Evolutionary conservation across 23 tunicate species (phyloP).

Genomic region (Oikopleura vanhoeffeni): DNA sequence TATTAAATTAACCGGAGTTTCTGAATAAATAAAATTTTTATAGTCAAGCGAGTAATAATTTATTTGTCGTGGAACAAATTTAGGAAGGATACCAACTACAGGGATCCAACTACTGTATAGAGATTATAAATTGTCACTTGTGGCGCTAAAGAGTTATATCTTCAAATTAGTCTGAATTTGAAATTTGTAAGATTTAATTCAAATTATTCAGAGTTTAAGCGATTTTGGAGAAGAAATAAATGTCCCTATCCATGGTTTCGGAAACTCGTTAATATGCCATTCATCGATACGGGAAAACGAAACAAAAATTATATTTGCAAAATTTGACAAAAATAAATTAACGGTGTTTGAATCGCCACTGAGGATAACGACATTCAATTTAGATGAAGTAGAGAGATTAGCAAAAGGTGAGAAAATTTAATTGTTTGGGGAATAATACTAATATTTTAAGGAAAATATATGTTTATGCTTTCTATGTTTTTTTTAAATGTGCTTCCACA

Average conservation of each 20-base stretch:
- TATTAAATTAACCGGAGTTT: no score
- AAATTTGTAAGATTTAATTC: not conserved
- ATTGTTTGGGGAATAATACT: not conserved
- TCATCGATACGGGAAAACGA: not conserved
- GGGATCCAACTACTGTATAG: no score
- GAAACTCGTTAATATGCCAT: not conserved
- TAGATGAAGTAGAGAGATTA: not conserved
- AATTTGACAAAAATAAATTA: not conserved
- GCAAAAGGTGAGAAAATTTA: not conserved
- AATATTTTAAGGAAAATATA: not conserved
- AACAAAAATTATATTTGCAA: slow-evolving; percentile 8
- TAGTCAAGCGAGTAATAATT: no score
- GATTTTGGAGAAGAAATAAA: not conserved
- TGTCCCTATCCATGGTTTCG: not conserved
- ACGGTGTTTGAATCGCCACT: not conserved
- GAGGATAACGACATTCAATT: not conserved
- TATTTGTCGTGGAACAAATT: no score
- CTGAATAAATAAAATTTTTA: no score
- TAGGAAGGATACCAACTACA: no score
- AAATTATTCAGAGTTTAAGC: not conserved
- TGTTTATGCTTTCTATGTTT: not conserved
- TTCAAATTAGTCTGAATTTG: no score
- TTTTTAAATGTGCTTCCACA: no score
- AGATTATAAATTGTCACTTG: no score
- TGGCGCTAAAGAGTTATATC: no score